phyloP scores from a whole-genome alignment of 2,797 vertebrate genomes.

The Rhinophrynus dorsalis region DNA sequence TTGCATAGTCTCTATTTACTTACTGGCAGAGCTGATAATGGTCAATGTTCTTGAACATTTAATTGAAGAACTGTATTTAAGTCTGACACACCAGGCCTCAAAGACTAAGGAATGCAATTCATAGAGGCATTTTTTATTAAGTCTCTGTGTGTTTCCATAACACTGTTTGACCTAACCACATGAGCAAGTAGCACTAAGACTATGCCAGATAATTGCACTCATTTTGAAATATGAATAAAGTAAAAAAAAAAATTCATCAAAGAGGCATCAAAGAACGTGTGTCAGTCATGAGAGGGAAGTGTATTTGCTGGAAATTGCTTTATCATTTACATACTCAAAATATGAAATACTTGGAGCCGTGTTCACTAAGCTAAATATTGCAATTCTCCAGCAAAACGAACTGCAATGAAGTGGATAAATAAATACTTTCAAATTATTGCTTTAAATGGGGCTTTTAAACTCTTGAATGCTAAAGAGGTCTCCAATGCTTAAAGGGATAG shows the following conservation, averaged over 20 bases:
- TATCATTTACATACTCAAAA: no score
- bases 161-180: conserved; percentile 10
- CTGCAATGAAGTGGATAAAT: no score
- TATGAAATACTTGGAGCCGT: no score
- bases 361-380: no score
- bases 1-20: neutral
- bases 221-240: neutral
- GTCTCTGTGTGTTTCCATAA: conserved; percentile 4
- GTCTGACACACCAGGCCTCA: neutral
- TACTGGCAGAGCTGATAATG: neutral
- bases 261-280: neutral
- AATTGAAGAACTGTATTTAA: conserved; percentile 21
- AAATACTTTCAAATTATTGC: no score
- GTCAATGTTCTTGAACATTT: conserved; percentile 9
- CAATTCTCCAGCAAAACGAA: no score
- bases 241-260: neutral
- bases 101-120: conserved; percentile 6
- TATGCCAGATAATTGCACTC: neutral
- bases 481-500: no score
- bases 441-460: no score
- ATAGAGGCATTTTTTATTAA: conserved; percentile 9
- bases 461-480: no score
- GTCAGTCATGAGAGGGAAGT: neutral
- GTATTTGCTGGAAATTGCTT: no score
- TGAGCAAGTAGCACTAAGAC: neutral